Evolutionary conservation across 2,888 invertebrate genomes (phyloP), one percentile per base, ranked within the genome.

Genomic region (Noctua fimbriata): DNA sequence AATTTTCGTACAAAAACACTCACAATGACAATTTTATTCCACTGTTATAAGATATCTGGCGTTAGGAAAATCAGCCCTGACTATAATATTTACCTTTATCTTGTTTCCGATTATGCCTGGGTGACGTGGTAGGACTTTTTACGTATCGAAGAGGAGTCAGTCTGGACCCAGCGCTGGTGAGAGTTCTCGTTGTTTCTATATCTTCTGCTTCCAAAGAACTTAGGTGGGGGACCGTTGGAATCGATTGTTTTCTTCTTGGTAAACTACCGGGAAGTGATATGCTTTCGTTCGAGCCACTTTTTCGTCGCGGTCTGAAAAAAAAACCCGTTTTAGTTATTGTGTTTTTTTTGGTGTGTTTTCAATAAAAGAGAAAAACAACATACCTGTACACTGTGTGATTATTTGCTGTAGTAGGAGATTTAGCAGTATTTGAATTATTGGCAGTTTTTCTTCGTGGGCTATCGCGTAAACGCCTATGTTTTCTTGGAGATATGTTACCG

Each of bases 391-490:
- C 94, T 66, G 96, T 93, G 86, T 96, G 95, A 82, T 96, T 97
- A 82, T 91, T 95, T 32, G 92, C 86, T 70, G 95, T 87, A 21
- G 94, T 97, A 18, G 97, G 97, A 67, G 97, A 97, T 91, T 98
- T 97, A 0, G 97, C 97, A 76, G 94, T 93, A 76, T 94, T 93
- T 69, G 97, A 96, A 87, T 96, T 97, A 83, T 97, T 94, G n/a
- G 94, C 95, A 49, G 97, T 97, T 94, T 98, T 98, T 91, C 98
- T 97, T 90, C 98, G 94, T 1, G 98, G 97, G 90, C 97, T 98
- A 82, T 98, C 98, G 80, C 98, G 96, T 78, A 97, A 95, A 81
- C 98, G 97, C 90, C 97, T 97, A 83, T 97, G 96, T 93, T 97
- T 97, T 85, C 97, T 97, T 69, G 97, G 97, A 21, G 97, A 97